phyloP scores from a whole-genome alignment of 2,888 invertebrate genomes.

The Acrobeloides nanus region DNA sequence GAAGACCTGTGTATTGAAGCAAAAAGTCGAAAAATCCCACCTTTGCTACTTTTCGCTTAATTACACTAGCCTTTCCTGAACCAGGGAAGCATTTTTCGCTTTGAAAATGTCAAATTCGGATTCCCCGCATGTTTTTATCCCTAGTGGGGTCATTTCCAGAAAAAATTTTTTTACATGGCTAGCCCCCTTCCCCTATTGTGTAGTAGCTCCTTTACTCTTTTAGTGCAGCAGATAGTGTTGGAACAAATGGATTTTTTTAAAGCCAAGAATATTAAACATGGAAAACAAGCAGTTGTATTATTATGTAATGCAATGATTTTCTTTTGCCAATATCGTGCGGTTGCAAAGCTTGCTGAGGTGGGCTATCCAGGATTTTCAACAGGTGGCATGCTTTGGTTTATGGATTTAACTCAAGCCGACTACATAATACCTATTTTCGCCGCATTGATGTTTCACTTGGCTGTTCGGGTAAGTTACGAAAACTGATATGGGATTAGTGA shows the following conservation, averaged over 20 bases:
- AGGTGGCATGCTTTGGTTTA: conserved; percentile 87
- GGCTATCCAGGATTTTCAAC: conserved; percentile 81
- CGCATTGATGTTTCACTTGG: conserved; percentile 64
- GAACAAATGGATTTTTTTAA: conserved; percentile 43
- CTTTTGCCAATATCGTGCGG: conserved; percentile 79
- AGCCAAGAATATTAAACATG: conserved; percentile 25
- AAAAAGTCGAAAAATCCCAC: no score
- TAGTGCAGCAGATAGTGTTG: conserved; percentile 40
- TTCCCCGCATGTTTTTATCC: background rate
- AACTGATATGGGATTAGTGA: conserved; percentile 46
- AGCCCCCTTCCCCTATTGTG: conserved; percentile 1
- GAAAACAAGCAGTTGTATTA: conserved; percentile 42
- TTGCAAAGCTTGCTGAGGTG: conserved; percentile 77
- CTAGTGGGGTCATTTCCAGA: background rate
- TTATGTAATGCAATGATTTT: conserved; percentile 71
- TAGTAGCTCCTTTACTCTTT: conserved; percentile 7
- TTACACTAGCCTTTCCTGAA: no score
- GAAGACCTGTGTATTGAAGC: no score
- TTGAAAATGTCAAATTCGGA: no score
- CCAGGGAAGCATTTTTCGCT: no score
- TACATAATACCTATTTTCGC: conserved; percentile 80
- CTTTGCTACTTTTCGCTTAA: no score
- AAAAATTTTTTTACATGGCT: background rate
- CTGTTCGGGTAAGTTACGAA: conserved; percentile 35
- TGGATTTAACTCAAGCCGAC: conserved; percentile 81